Evolutionary conservation across 2,113 vertebrate genomes (phyloP).

Genomic region (Nesoenas mayeri): DNA sequence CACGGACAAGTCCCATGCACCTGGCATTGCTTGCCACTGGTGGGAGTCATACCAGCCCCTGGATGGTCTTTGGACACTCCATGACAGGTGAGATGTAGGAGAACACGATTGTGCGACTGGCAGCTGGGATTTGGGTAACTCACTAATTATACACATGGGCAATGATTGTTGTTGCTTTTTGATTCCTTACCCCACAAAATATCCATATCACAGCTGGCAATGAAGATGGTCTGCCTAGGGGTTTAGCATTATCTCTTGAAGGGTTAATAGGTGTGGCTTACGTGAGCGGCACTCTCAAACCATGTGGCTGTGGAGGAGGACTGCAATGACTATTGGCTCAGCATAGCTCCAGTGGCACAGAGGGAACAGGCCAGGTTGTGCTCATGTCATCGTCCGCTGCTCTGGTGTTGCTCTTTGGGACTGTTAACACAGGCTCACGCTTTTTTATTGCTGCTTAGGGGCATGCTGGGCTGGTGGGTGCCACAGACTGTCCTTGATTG

Average conservation of each 20-base stretch:
- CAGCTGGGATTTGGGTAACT: not conserved
- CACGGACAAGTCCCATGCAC: accelerated
- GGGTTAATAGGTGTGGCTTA: not conserved
- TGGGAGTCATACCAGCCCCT: not conserved
- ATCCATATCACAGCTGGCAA: not conserved
- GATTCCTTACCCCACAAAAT: not conserved
- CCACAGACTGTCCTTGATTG: not conserved
- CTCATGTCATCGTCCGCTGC: not conserved
- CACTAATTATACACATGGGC: not conserved
- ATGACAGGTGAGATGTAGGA: not conserved
- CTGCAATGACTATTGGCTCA: not conserved
- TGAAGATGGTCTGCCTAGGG: not conserved
- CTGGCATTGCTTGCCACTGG: not conserved
- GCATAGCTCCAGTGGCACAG: not conserved
- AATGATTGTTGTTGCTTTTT: not conserved
- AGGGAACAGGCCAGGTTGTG: not conserved
- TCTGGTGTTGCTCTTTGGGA: not conserved
- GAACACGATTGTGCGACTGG: accelerated
- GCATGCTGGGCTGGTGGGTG: not conserved
- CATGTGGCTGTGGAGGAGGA: not conserved
- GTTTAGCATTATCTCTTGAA: not conserved
- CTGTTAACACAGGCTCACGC: not conserved
- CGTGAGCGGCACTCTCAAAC: not conserved
- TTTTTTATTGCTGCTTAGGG: not conserved
- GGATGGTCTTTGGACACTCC: not conserved